A percentile compares a stretch with the other conserved stretches of the same genome.
Conservation (phyloP, 2,888 invertebrate genomes). For the Drosophila macrothrix region DNA sequence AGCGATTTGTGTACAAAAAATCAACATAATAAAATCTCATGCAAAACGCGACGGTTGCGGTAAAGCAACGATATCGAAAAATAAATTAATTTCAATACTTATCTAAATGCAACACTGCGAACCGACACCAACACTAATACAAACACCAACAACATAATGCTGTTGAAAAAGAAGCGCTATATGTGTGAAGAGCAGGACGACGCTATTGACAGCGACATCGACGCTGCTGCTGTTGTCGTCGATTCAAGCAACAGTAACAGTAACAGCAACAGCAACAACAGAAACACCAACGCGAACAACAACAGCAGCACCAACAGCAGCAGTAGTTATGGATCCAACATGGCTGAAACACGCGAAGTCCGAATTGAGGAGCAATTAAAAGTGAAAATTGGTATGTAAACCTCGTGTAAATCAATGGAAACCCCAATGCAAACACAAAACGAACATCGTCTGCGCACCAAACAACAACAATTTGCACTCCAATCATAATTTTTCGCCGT, state of each 20-base stretch:
- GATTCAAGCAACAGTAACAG: constrained; percentile 51
- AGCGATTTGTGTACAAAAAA: constrained; percentile 44
- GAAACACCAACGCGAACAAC: constrained; percentile 70
- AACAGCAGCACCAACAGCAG: constrained; percentile 69
- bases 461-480: constrained; percentile 30
- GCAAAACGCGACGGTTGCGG: constrained; percentile 36
- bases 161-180: constrained; percentile 83
- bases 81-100: constrained; percentile 52
- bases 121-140: constrained; percentile 47
- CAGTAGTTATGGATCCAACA: constrained; percentile 93
- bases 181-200: constrained; percentile 79
- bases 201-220: constrained; percentile 67
- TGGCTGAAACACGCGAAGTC: constrained; percentile 96
- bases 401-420: constrained; percentile 62
- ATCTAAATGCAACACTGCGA: constrained; percentile 68
- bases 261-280: constrained; percentile 76
- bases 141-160: constrained; percentile 71
- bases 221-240: constrained; percentile 58
- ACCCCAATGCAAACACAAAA: constrained; percentile 38
- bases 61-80: constrained; percentile 42
- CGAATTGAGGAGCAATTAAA: constrained; percentile 96
- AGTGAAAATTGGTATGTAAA: constrained; percentile 95
- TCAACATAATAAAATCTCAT: constrained; percentile 31
- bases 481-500: constrained; percentile 42
- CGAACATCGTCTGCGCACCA: constrained; percentile 11